These are phyloP conservation scores for Sphenodon punctatus DNA, from an alignment of 2,797 vertebrate genomes.

Conservation along the genomic window DNA sequence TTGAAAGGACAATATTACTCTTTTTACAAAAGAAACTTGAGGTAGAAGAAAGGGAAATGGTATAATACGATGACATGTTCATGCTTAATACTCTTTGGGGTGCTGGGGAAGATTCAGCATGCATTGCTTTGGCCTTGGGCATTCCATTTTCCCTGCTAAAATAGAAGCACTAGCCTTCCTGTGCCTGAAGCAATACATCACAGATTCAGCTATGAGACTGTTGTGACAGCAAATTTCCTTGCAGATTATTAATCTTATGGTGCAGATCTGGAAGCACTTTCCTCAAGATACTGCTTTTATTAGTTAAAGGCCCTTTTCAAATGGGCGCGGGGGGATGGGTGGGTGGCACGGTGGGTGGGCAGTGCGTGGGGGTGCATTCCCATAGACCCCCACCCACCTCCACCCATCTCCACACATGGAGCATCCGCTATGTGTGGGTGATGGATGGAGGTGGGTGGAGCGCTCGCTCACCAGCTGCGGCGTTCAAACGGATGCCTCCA, in stretches of 20 bases:
- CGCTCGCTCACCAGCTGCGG: too few relatives aligned
- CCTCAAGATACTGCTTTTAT: background rate
- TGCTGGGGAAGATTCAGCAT: background rate
- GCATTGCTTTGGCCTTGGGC: background rate
- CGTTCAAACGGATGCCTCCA: too few relatives aligned
- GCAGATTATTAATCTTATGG: background rate
- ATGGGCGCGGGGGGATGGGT: too few relatives aligned
- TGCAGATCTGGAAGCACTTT: background rate
- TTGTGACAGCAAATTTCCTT: background rate
- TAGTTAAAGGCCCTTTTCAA: too few relatives aligned
- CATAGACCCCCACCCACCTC: too few relatives aligned
- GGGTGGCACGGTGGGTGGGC: too few relatives aligned
- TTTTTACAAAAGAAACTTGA: background rate
- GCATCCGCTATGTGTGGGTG: too few relatives aligned
- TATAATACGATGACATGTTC: background rate
- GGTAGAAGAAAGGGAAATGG: background rate
- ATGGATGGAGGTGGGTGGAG: too few relatives aligned
- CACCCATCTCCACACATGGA: too few relatives aligned
- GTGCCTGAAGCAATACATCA: background rate
- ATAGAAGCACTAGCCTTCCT: constrained; percentile 4
- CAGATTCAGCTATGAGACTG: background rate
- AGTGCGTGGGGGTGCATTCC: too few relatives aligned
- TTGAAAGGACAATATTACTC: background rate
- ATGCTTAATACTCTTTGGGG: background rate
- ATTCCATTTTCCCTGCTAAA: background rate